These are phyloP conservation scores for Phalera bucephala DNA, from an alignment of 2,888 invertebrate species.

Conservation along the genomic window DNA sequence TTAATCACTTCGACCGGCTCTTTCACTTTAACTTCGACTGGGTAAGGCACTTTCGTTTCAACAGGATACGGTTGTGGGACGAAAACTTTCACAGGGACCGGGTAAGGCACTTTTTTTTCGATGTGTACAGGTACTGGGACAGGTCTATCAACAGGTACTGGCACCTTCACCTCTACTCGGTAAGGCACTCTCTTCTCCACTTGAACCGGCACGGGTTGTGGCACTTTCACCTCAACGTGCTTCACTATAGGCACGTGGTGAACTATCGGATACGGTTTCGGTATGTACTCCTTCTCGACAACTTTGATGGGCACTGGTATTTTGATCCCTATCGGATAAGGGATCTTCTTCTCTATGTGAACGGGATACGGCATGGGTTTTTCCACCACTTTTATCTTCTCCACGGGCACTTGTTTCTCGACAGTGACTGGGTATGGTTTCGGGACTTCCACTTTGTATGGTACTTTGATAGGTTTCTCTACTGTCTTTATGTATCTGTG, in stretches of 20 bases:
- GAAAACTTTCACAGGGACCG: constrained; percentile 67
- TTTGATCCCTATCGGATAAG: constrained; percentile 70
- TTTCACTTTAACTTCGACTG: constrained; percentile 71
- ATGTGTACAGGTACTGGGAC: constrained; percentile 64
- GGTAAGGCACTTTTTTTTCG: constrained; percentile 70
- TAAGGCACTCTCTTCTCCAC: constrained; percentile 72
- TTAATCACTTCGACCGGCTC: constrained; percentile 70
- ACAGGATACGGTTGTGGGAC: constrained; percentile 78
- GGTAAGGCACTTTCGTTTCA: constrained; percentile 81
- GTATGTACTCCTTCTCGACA: constrained; percentile 74
- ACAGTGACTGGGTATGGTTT: constrained; percentile 77
- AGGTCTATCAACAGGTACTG: constrained; percentile 63
- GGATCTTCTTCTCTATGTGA: constrained; percentile 72
- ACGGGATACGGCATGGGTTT: constrained; percentile 67
- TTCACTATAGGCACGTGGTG: constrained; percentile 69
- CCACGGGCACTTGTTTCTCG: constrained; percentile 68
- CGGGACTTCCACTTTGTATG: constrained; percentile 80
- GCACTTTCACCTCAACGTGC: constrained; percentile 69
- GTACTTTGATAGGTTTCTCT: constrained; percentile 78
- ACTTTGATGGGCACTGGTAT: constrained; percentile 78
- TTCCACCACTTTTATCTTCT: constrained; percentile 61
- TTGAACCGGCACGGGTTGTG: constrained; percentile 60
- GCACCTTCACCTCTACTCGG: constrained; percentile 63
- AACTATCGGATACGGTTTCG: constrained; percentile 72
- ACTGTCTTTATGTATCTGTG: constrained; percentile 85